Evolutionary conservation across 2,888 invertebrate genomes (phyloP).

Genomic region (Druceiella hillmani): DNA sequence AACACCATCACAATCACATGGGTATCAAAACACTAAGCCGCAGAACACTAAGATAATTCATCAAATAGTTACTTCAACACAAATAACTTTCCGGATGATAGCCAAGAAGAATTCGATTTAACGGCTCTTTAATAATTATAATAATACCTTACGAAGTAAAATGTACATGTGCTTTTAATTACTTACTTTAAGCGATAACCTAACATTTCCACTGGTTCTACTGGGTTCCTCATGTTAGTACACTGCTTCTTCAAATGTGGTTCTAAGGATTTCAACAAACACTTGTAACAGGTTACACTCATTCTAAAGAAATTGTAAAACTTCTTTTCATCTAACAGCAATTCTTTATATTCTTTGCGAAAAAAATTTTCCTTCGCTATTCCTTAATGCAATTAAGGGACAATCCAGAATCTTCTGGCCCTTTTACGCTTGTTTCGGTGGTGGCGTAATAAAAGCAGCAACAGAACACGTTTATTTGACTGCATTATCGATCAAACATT

Average conservation of each 20-base stretch:
- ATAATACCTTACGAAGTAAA: not conserved
- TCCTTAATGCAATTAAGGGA: constrained; percentile 21
- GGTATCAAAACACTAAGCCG: constrained; percentile 9
- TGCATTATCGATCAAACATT: too few relatives aligned
- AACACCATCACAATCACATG: constrained; percentile 20
- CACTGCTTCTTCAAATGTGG: constrained; percentile 26
- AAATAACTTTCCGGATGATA: constrained; percentile 17
- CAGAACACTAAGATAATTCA: constrained; percentile 17
- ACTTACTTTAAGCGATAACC: constrained; percentile 26
- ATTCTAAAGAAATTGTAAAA: constrained; percentile 23
- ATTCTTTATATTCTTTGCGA: constrained; percentile 23
- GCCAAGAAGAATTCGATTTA: constrained; percentile 12
- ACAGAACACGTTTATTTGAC: constrained; percentile 9
- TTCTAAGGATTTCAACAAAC: constrained; percentile 25
- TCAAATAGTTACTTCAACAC: constrained; percentile 12
- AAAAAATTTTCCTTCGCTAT: constrained; percentile 20
- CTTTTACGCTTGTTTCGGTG: constrained; percentile 19
- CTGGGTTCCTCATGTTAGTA: constrained; percentile 27
- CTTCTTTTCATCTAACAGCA: constrained; percentile 21
- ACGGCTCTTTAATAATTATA: constrained; percentile 7
- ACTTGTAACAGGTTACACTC: constrained; percentile 24
- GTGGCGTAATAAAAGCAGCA: constrained; percentile 18
- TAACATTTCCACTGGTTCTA: constrained; percentile 26
- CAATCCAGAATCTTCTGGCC: constrained; percentile 18
- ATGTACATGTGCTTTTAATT: constrained; percentile 16